phyloP scores from a whole-genome alignment of 2,888 invertebrate species.

The Zygothrica quintamaculata region DNA sequence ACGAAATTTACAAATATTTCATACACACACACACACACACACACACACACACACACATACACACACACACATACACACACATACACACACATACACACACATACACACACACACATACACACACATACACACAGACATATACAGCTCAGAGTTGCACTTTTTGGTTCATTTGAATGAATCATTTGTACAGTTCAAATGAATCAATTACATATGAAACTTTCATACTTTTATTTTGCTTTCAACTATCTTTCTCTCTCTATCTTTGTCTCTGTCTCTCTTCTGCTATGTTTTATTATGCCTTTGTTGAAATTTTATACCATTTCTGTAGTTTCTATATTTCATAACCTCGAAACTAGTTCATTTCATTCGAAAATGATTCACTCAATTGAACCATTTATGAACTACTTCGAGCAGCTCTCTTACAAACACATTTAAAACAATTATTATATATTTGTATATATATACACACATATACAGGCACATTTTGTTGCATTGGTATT shows the following conservation, averaged over 20 bases:
- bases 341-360: no score
- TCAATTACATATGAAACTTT: no score
- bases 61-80: conserved; percentile 5
- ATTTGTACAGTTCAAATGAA: neutral
- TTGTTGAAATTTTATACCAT: no score
- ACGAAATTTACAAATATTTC: conserved; percentile 64
- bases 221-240: no score
- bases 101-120: conserved; percentile 20
- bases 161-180: neutral
- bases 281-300: no score
- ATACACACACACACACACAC: conserved; percentile 27
- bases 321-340: no score
- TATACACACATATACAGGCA: neutral
- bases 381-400: no score
- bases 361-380: no score
- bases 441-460: conserved; percentile 10
- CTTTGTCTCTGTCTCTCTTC: no score
- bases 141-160: conserved; percentile 2
- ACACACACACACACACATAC: conserved; percentile 19
- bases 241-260: no score
- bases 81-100: conserved; percentile 20
- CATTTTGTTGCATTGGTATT: conserved; percentile 2
- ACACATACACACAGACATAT: conserved; percentile 4
- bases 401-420: neutral
- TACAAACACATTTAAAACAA: conserved; percentile 7